A percentile compares a stretch with the other conserved stretches of the same genome.
Evolutionary conservation across 2,797 vertebrate species (phyloP).

Genomic region (Sebastes glaucus): DNA sequence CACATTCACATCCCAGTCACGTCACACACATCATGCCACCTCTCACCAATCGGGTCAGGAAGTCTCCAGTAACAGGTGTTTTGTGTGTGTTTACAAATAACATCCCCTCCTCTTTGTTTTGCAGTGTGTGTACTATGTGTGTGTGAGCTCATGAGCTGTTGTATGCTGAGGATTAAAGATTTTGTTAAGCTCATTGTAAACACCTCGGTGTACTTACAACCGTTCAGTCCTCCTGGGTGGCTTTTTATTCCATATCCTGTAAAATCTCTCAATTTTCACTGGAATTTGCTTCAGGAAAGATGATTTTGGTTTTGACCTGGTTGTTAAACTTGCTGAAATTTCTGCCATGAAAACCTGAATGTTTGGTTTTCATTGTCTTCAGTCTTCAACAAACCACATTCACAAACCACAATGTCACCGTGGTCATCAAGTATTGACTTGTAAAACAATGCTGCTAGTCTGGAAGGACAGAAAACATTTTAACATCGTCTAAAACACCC

Average conservation of each 20-base stretch:
- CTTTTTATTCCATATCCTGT: background rate
- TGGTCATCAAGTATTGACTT: background rate
- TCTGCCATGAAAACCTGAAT: background rate
- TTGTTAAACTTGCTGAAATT: background rate
- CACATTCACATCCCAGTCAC: slow-evolving; percentile 5
- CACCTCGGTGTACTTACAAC: background rate
- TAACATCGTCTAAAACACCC: background rate
- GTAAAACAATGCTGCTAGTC: slow-evolving; percentile 10
- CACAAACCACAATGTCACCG: slow-evolving; percentile 17
- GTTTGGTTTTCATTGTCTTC: background rate
- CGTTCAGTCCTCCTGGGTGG: background rate
- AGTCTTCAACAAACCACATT: background rate
- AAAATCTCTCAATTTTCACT: background rate
- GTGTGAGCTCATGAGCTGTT: background rate
- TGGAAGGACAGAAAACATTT: background rate
- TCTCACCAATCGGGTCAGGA: slow-evolving; percentile 29
- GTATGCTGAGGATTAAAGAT: background rate
- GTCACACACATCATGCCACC: slow-evolving; percentile 41
- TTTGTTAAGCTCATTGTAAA: background rate
- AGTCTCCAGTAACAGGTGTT: slow-evolving; percentile 27
- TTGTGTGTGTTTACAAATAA: background rate
- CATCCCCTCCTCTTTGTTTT: background rate
- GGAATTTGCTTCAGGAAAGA: background rate
- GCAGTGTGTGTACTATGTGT: background rate
- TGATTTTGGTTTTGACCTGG: background rate